A percentile compares a stretch with the other conserved stretches of the same genome.
Conservation (phyloP, 2,113 vertebrate species). For the Anas platyrhynchos region DNA sequence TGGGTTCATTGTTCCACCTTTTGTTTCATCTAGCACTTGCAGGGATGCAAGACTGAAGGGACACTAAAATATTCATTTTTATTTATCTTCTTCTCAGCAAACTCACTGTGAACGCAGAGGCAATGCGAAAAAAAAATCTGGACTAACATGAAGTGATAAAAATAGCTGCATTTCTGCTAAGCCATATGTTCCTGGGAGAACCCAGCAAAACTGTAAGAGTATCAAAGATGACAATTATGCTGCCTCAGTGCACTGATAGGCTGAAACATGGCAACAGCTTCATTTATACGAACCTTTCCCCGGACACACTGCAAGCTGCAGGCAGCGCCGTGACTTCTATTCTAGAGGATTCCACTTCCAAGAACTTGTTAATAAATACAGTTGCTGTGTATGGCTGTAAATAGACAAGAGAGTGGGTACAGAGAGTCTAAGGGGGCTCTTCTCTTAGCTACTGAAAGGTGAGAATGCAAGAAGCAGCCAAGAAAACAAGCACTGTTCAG, state of each 20-base stretch:
- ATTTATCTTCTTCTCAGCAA: not conserved
- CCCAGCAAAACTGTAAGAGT: not conserved
- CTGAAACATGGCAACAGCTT: accelerated
- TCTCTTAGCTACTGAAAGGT: constrained; percentile 1
- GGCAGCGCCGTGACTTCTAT: accelerated
- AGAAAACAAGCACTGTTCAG: not conserved
- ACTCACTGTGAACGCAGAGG: not conserved
- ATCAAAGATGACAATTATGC: not conserved
- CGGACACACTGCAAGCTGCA: not conserved
- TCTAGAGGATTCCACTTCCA: not conserved
- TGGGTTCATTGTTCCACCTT: not conserved
- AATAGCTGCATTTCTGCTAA: not conserved
- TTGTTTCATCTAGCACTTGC: not conserved
- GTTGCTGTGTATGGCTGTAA: not conserved
- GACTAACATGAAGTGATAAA: not conserved
- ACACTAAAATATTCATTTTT: not conserved
- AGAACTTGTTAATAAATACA: not conserved
- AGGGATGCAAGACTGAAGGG: not conserved
- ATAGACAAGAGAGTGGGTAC: not conserved
- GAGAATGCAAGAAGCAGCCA: constrained; percentile 17
- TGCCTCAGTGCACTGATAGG: accelerated
- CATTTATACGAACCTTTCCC: not conserved
- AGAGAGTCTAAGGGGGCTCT: not conserved
- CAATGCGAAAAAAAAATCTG: not conserved
- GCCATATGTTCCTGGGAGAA: not conserved